Base-by-base conservation (phyloP, 30 jellyfish, hydroid and myxozoan species). In the Aurelia aurita region DNA sequence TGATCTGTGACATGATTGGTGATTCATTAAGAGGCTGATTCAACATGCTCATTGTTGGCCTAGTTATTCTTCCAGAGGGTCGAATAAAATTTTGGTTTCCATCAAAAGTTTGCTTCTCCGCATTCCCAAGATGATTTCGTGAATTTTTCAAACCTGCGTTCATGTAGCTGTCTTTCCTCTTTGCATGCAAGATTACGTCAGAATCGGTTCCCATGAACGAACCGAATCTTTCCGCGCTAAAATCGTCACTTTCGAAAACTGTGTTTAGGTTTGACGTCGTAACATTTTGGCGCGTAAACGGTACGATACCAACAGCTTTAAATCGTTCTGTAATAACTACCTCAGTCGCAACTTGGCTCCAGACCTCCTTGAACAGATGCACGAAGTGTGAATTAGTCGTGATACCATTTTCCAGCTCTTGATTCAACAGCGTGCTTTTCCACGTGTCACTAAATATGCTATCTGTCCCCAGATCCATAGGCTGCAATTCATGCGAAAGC, bases 11-110 rank as follows among this genome's bases (percentile, higher is more conserved):
- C 44, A 78, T 60, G 39, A 31, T 69, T 20, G 89, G 89, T 1
- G 70, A 16, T 8, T 78, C 89, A 78, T 45, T 63, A 1, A 78
- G 89, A 78, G 89, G 89, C 72, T 78, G 89, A 69, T 78, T 78
- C 80, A 78, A 78, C 21, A 25, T 78, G 80, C 89, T 78, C 89
- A 78, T 78, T n/a, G 89, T 78, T 62, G 89, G 89, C 49, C 89
- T 21, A 19, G 89, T 60, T 11, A 78, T 60, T 25, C 74, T 46
- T 4, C 89, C 80, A 35, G 71, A 20, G 0, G 69, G 80, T 35
- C 89, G 74, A 69, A 63, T 28, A 47, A 46, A 27, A 62, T 61
- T 78, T 35, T 78, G 89, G 55, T 61, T 63, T 29, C 80, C 89
- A 51, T 78, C 89, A 8, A 28, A 39, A 39, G 51, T 28, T n/a